Base-by-base conservation (phyloP, 2,797 vertebrate species). In the Streptopelia turtur region DNA sequence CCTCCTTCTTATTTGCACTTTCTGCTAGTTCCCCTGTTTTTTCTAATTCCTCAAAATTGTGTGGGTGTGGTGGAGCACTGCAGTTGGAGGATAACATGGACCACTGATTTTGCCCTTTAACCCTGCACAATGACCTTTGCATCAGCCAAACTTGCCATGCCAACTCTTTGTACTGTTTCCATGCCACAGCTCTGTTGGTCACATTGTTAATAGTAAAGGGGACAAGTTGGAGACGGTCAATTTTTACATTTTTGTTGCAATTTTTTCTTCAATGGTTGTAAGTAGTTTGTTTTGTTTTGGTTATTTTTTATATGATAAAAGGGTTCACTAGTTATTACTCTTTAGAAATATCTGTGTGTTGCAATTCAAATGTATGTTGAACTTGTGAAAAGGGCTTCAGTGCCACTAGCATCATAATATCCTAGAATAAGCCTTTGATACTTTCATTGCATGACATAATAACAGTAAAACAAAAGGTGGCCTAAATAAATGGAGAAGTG, bases 1-100 rank as follows among this genome's bases (percentile, higher is more conserved):
- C 92, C 95, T 98, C 98, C 98, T 98, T 98, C 98, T 97, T 98
- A 97, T 98, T 98, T 98, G 98, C 98, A 98, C 98, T 98, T 98
- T 98, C 98, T 98, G 98, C 97, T 97, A 97, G 97, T 98, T 97
- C 97, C 98, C 97, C 97, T 97, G 69, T 95, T 97, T 97, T 97
- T 95, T 95, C 93, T 90, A 93, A 96, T 96, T 98, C 96, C 94
- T 98, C 91, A 97, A 97, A 98, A 98, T 98, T 97, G 96, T 98
- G 97, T 98, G 97, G 97, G 97, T 98, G 96, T 98, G 97, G 97
- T 98, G 97, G 97, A 98, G 97, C 97, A 95, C 97, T 98, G 95
- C 97, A 97, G 96, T 98, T 98, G 97, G 97, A 97, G 93, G 95
- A 94, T 97, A 97, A 97, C 98, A 97, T 31, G 91, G 97, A 98